Evolutionary conservation across 2,797 vertebrate species (phyloP).

Genomic region (Pipistrellus pygmaeus): DNA sequence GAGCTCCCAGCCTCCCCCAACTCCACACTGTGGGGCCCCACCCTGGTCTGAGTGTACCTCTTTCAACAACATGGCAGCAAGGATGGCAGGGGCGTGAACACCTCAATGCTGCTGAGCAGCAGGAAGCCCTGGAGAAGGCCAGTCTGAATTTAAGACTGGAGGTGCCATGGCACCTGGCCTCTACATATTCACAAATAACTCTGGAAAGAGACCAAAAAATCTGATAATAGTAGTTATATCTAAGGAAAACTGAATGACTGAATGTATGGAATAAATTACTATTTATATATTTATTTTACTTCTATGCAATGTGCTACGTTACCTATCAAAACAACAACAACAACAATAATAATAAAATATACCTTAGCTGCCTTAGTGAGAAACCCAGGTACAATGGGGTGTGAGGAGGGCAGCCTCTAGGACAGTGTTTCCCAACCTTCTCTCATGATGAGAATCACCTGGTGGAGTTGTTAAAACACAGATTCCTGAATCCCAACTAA

Average conservation of each 20-base stretch:
- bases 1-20: background rate
- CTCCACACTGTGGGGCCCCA: background rate
- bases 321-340: background rate
- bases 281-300: background rate
- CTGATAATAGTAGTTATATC: background rate
- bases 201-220: background rate
- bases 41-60: background rate
- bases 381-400: background rate
- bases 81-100: background rate
- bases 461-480: no score
- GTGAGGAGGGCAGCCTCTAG: background rate
- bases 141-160: background rate
- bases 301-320: background rate
- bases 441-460: no score
- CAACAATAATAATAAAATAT: background rate
- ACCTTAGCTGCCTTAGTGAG: background rate
- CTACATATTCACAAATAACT: slow-evolving; percentile 24
- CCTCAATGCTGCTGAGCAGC: background rate
- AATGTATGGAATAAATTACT: background rate
- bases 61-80: background rate
- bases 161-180: background rate
- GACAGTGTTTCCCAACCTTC: no score
- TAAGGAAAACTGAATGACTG: background rate
- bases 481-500: no score
- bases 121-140: background rate